Percentiles rank a stretch among this genome's conserved stretches.
These are phyloP conservation scores for Scaptomyza polygonia DNA, from an alignment of 2,888 invertebrate species.

Conservation along the genomic window DNA sequence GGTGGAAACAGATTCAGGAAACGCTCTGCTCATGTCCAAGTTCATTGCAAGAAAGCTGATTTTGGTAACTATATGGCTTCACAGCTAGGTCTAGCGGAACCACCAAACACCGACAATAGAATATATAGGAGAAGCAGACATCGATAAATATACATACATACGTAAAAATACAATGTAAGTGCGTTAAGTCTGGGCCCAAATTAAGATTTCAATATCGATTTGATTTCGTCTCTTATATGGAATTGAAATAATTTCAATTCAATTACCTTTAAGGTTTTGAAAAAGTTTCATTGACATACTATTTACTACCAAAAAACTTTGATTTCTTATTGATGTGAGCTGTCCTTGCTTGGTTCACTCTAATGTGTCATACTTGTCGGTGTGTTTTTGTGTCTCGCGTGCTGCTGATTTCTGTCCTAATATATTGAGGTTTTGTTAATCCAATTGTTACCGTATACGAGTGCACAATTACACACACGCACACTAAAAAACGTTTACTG, in stretches of 20 bases:
- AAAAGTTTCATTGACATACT: background rate
- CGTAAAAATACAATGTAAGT: background rate
- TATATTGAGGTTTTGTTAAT: constrained; percentile 69
- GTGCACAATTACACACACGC: constrained; percentile 20
- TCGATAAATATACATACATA: background rate
- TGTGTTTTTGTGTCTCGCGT: constrained; percentile 27
- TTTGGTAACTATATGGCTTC: constrained; percentile 59
- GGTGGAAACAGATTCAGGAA: constrained; percentile 65
- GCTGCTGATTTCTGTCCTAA: constrained; percentile 44
- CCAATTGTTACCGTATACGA: constrained; percentile 76
- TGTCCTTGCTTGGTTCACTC: constrained; percentile 38
- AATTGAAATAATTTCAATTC: too few relatives aligned
- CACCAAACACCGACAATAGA: constrained; percentile 16
- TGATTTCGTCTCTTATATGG: background rate
- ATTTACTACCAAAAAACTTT: background rate
- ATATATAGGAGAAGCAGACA: constrained; percentile 20
- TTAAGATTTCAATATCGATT: constrained; percentile 27
- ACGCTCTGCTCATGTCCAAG: constrained; percentile 42
- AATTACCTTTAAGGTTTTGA: background rate
- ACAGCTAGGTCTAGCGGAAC: constrained; percentile 40
- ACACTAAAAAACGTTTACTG: background rate
- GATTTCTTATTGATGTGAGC: background rate
- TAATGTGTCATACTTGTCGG: constrained; percentile 45
- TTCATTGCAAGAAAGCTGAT: constrained; percentile 60
- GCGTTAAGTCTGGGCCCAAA: constrained; percentile 28